Base-by-base conservation (phyloP, 2,113 vertebrate species). In the Plectropomus leopardus region DNA sequence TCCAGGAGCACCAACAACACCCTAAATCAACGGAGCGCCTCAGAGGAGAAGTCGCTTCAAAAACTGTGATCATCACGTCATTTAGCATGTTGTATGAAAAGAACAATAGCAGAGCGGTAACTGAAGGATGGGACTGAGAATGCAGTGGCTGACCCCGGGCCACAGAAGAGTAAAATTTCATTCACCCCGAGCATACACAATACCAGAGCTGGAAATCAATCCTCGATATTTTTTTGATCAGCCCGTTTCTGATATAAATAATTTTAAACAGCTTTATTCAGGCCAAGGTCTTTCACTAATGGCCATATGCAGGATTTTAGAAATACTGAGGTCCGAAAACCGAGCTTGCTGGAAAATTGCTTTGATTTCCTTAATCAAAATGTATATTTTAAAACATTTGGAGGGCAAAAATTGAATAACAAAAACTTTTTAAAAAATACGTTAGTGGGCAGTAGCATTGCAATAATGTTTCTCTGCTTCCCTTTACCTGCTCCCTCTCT, bases 1-100 rank as follows among this genome's bases (percentile, higher is more conserved):
- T 68, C 36, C 24, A 63, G 58, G 30, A 44, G 63, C 69, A 45
- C 57, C 48, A 44, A 75, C 82, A 85, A 72, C 68, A 69, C 8
- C 5, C 54, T 19, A 24, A 50, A 55, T 19, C n/a, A 26, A 42
- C 1, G 55, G 28, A 70, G 55, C 54, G 34, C 32, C 40, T 65
- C 28, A 24, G 40, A 53, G 48, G 48, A 67, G 32, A 42, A 11
- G 63, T 58, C 45, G 15, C 63, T 73, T 42, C 13, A 45, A 40
- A 79, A 48, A 72, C 66, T 40, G 55, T 15, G 40, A 64, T 78
- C 54, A 61, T 65, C 51, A 1, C 53, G 59, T 76, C 81, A 67
- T 48, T 59, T 26, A 69, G 19, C n/a, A 7, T n/a, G 42, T 58
- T 28, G 30, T 21, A 32, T 72, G 48, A 78, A 53, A 11, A 59